Conservation (phyloP, 2,113 vertebrate genomes). For the Benitochromis conjunctus region DNA sequence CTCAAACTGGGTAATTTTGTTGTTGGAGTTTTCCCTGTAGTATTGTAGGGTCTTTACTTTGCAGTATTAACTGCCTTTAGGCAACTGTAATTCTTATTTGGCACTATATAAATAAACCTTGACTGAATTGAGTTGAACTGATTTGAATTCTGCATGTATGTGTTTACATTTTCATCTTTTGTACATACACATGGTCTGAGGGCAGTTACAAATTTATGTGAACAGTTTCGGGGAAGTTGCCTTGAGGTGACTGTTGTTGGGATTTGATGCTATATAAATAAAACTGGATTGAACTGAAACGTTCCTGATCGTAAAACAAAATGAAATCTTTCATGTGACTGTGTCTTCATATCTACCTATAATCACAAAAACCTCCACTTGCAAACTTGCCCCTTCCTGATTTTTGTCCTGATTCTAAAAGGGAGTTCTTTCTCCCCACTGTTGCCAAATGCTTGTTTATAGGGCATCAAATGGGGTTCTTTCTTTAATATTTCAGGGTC, state of each 20-base stretch:
- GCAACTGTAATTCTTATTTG: not conserved
- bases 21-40: not conserved
- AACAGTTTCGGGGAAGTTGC: no score
- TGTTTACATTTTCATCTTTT: not conserved
- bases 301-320: fast-evolving
- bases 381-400: not conserved
- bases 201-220: not conserved
- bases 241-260: no score
- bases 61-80: not conserved
- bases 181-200: not conserved
- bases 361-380: not conserved
- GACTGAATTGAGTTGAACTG: no score
- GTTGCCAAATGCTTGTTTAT: not conserved
- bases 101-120: no score
- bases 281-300: not conserved
- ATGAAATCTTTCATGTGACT: fast-evolving
- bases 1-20: not conserved
- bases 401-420: not conserved
- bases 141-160: no score
- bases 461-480: not conserved
- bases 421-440: not conserved
- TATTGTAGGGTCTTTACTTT: not conserved
- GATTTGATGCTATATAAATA: no score
- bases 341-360: not conserved
- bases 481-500: not conserved